These are phyloP conservation scores for Cabera pusaria DNA, from an alignment of 2,888 invertebrate genomes.

Conservation along the genomic window DNA sequence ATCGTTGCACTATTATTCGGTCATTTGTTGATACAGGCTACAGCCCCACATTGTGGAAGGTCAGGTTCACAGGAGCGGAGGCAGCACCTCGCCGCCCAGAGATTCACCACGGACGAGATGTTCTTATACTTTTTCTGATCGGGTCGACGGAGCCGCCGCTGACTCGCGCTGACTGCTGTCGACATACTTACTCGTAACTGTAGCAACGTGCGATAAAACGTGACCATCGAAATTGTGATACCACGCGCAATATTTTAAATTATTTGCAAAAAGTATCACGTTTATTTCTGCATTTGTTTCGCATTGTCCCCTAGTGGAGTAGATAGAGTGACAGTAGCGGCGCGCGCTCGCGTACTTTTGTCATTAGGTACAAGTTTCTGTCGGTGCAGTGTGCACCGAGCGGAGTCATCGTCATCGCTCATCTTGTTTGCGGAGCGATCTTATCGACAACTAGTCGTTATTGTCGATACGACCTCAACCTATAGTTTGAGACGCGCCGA, in stretches of 20 bases:
- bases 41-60: slow-evolving; percentile 61
- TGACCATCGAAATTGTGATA: background rate
- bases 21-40: slow-evolving; percentile 60
- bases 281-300: slow-evolving; percentile 16
- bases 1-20: slow-evolving; percentile 50
- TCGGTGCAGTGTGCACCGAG: slow-evolving; percentile 19
- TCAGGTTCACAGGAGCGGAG: slow-evolving; percentile 55
- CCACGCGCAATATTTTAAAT: no score
- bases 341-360: slow-evolving; percentile 35
- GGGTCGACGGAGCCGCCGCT: no score
- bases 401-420: slow-evolving; percentile 48
- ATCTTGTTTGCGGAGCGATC: slow-evolving; percentile 62
- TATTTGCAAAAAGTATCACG: no score
- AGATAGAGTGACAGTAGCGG: slow-evolving; percentile 16
- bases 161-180: no score
- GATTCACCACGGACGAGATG: slow-evolving; percentile 24
- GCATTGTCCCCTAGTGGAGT: no score
- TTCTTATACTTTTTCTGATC: no score
- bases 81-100: slow-evolving; percentile 20
- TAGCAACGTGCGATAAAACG: slow-evolving; percentile 9
- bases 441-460: slow-evolving; percentile 67
- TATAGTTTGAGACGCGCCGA: slow-evolving; percentile 72
- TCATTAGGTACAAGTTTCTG: slow-evolving; percentile 55
- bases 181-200: no score
- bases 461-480: slow-evolving; percentile 72